Conservation (phyloP, 2,113 vertebrate genomes). For the Bos taurus region ARS-UCD2.0 NC_037329.1:102598501-102599000, state of each 20-base stretch:
- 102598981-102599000: background rate
- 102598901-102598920: background rate
- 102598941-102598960: background rate
- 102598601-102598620: background rate
- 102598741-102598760: background rate
- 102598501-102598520: background rate
- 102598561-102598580: background rate
- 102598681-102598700: background rate
- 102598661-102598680: background rate
- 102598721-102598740: background rate
- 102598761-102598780: background rate
- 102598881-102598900: background rate
- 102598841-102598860: accelerated
- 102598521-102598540: background rate
- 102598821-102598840: background rate
- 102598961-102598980: background rate
- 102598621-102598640: background rate
- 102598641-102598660: background rate
- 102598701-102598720: background rate
- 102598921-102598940: background rate
- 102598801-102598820: background rate
- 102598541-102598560: background rate
- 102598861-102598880: background rate
- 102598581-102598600: background rate
- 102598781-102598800: background rate